These are phyloP conservation scores for Cylloceria caligata DNA, from an alignment of 2,888 invertebrate genomes.

Conservation along the genomic window DNA sequence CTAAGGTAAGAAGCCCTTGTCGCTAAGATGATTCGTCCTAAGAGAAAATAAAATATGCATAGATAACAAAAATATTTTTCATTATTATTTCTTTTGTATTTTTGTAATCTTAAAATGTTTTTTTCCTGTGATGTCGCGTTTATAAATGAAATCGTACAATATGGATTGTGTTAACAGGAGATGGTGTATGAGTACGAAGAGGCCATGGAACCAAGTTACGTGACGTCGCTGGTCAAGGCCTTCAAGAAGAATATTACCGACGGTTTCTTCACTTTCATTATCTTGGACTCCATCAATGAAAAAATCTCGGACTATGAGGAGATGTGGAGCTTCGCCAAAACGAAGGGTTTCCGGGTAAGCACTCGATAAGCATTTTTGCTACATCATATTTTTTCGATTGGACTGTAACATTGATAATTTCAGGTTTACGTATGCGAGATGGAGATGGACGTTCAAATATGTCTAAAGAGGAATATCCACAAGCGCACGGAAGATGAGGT, in stretches of 20 bases:
- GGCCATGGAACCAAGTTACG: slow-evolving; percentile 92
- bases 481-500: slow-evolving; percentile 92
- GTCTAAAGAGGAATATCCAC: slow-evolving; percentile 94
- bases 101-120: neutral
- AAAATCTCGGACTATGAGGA: slow-evolving; percentile 93
- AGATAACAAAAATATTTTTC: neutral
- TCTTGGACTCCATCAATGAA: slow-evolving; percentile 96
- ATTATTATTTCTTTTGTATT: neutral
- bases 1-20: slow-evolving; percentile 85
- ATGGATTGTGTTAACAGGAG: slow-evolving; percentile 84
- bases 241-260: slow-evolving; percentile 96
- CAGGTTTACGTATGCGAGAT: slow-evolving; percentile 97
- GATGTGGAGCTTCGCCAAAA: slow-evolving; percentile 94
- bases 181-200: slow-evolving; percentile 96
- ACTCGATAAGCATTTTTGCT: neutral
- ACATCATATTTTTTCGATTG: neutral
- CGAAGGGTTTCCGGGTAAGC: slow-evolving; percentile 92
- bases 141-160: neutral
- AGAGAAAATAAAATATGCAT: slow-evolving; percentile 7
- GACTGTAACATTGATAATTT: slow-evolving; percentile 67
- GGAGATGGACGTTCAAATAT: slow-evolving; percentile 92
- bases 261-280: slow-evolving; percentile 96
- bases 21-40: neutral
- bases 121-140: neutral
- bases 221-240: slow-evolving; percentile 93